These are phyloP conservation scores for Anguilla japonica DNA, from an alignment of 2,113 vertebrate species.

Conservation along the genomic window DNA sequence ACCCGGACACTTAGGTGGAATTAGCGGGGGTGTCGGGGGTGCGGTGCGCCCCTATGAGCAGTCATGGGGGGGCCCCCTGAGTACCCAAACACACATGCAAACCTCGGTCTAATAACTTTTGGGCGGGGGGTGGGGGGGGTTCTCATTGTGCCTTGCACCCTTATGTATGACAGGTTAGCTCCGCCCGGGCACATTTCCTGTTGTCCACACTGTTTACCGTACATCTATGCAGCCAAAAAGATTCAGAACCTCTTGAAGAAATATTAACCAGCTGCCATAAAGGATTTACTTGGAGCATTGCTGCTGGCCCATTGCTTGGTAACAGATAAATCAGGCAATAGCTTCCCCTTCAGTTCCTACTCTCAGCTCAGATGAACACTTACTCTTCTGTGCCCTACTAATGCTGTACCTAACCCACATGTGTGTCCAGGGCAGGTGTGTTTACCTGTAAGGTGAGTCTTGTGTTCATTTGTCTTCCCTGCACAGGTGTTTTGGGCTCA, in stretches of 20 bases:
- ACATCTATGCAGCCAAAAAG: neutral
- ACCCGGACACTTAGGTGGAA: neutral
- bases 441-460: constrained; percentile 7
- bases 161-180: too few relatives aligned
- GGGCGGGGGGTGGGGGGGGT: too few relatives aligned
- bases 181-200: neutral
- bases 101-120: too few relatives aligned
- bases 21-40: too few relatives aligned
- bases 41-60: too few relatives aligned
- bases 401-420: neutral
- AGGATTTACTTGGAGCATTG: neutral
- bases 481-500: constrained; percentile 59
- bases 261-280: neutral
- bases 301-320: neutral
- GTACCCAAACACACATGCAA: too few relatives aligned
- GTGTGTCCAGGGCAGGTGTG: neutral
- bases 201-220: neutral
- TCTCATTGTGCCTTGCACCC: too few relatives aligned
- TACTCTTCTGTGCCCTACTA: neutral
- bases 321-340: neutral
- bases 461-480: constrained; percentile 26
- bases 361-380: neutral
- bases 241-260: neutral
- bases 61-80: too few relatives aligned
- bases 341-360: neutral